Conservation (phyloP, 1,140 invertebrate genomes). For the Atopsyche davidsoni region DNA sequence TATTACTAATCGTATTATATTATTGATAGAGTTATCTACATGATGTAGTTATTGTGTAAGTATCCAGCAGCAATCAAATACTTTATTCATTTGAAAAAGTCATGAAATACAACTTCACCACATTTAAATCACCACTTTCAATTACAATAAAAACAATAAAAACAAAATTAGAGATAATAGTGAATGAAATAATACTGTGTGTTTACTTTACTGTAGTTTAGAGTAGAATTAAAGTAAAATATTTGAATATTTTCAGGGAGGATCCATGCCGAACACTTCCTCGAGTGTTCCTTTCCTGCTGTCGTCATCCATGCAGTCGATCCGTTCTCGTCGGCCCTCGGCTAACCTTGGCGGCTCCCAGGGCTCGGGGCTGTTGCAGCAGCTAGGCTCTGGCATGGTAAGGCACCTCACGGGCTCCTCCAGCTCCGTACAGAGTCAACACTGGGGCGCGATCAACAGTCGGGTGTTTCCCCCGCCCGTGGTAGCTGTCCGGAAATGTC, state of each 20-base stretch:
- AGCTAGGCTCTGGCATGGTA: constrained; percentile 82
- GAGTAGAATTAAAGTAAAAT: too few species aligned
- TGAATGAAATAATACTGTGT: too few species aligned
- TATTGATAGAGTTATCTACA: too few species aligned
- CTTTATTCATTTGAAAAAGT: too few species aligned
- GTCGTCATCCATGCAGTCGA: constrained; percentile 75
- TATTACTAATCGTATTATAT: too few species aligned
- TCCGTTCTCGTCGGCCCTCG: constrained; percentile 70
- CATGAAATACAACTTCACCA: too few species aligned
- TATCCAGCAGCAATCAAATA: too few species aligned
- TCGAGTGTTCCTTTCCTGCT: constrained; percentile 79
- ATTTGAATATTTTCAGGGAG: constrained; percentile 68
- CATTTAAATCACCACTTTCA: too few species aligned
- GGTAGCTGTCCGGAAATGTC: constrained; percentile 71
- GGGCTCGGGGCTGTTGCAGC: constrained; percentile 70
- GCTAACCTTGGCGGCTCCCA: constrained; percentile 59
- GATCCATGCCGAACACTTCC: constrained; percentile 81
- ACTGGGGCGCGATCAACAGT: constrained; percentile 52
- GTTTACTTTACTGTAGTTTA: too few species aligned
- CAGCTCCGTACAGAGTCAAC: constrained; percentile 56
- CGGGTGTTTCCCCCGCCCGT: constrained; percentile 61
- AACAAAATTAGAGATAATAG: too few species aligned
- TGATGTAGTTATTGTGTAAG: too few species aligned
- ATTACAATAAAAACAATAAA: too few species aligned
- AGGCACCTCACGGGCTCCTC: constrained; percentile 66